Evolutionary conservation across 2,888 invertebrate species (phyloP).

Genomic region (Pseudococcus viburni): DNA sequence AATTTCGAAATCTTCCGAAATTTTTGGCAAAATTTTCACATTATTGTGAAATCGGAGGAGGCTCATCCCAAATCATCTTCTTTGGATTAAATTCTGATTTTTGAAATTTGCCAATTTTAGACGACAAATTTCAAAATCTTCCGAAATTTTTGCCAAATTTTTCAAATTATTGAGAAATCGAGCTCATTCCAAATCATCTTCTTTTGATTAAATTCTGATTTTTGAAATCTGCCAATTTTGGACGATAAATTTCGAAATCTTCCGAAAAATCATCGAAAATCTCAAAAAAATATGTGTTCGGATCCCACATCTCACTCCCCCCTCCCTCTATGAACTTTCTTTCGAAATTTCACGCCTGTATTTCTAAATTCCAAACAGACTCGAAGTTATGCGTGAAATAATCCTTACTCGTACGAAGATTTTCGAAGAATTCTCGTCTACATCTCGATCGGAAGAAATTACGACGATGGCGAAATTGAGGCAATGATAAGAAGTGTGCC

Average conservation of each 20-base stretch:
- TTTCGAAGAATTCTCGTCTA: neutral
- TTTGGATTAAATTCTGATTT: no score
- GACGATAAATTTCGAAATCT: neutral
- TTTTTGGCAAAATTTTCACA: no score
- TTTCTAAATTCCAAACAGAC: neutral
- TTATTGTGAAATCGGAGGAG: no score
- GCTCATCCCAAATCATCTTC: no score
- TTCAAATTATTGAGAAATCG: no score
- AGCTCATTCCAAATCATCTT: no score
- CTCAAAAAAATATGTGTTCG: neutral
- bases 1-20: no score
- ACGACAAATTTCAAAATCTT: no score
- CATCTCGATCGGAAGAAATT: neutral
- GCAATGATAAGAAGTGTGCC: constrained; percentile 13
- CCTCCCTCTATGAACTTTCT: neutral
- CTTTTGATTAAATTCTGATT: neutral
- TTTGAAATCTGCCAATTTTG: neutral
- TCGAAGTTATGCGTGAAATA: neutral
- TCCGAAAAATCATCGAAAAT: neutral
- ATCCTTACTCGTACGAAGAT: neutral
- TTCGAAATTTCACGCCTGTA: neutral
- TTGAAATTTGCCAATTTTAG: no score
- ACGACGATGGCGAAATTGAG: constrained; percentile 23
- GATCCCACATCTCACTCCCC: neutral
- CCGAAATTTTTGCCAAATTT: no score